Conservation (phyloP, 1,140 invertebrate genomes). For the Capitella teleta region DNA sequence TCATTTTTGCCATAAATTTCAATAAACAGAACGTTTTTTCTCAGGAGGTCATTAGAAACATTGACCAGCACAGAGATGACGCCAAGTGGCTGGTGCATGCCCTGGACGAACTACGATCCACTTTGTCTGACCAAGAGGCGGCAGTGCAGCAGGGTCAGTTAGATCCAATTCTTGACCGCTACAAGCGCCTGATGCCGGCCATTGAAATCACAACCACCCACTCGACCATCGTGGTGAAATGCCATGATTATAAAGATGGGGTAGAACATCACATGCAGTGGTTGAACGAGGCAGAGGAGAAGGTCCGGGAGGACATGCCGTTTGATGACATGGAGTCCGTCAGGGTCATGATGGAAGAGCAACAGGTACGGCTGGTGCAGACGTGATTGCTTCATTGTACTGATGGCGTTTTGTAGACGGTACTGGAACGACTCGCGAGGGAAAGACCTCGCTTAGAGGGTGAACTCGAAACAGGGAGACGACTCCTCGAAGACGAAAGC, state of each 20-base stretch:
- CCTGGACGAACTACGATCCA: slow-evolving; percentile 69
- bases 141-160: slow-evolving; percentile 58
- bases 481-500: slow-evolving; percentile 70
- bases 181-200: slow-evolving; percentile 66
- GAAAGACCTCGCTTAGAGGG: slow-evolving; percentile 76
- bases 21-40: too few species aligned
- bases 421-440: slow-evolving; percentile 62
- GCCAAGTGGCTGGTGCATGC: slow-evolving; percentile 90
- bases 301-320: slow-evolving; percentile 54
- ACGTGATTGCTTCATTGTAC: not conserved
- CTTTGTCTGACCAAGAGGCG: slow-evolving; percentile 67
- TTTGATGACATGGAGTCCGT: slow-evolving; percentile 64
- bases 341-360: slow-evolving; percentile 51
- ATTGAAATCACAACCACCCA: slow-evolving; percentile 85
- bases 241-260: slow-evolving; percentile 79
- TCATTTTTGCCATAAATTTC: too few species aligned
- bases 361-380: slow-evolving; percentile 19
- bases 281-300: slow-evolving; percentile 33
- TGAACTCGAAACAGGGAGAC: slow-evolving; percentile 79
- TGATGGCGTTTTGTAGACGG: slow-evolving; percentile 18
- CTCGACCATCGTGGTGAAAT: slow-evolving; percentile 81
- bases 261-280: slow-evolving; percentile 59
- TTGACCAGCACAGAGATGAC: slow-evolving; percentile 75
- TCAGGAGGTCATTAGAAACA: slow-evolving; percentile 75
- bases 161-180: slow-evolving; percentile 69